These are phyloP conservation scores for Noctua pronuba DNA, from an alignment of 2,888 invertebrate species.

Conservation along the genomic window DNA sequence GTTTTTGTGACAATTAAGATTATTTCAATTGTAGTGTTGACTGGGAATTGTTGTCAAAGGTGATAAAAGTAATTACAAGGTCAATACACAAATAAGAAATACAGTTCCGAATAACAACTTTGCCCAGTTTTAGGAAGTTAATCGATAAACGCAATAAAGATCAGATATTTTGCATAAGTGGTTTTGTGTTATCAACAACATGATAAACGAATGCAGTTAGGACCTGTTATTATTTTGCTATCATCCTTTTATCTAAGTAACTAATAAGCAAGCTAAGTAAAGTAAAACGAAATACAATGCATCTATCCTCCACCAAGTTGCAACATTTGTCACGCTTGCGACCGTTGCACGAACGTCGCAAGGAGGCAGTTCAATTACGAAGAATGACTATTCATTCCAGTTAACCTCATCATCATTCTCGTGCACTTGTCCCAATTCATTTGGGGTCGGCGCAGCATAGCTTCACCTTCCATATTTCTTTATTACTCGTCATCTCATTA, in stretches of 20 bases:
- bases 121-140: not conserved
- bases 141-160: conserved; percentile 22
- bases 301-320: not conserved
- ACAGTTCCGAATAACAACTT: not conserved
- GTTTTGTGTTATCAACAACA: conserved; percentile 16
- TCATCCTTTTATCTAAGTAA: not conserved
- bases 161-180: conserved; percentile 9
- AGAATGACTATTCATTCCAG: too few relatives aligned
- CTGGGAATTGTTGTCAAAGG: not conserved
- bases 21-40: too few relatives aligned
- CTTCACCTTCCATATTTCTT: too few relatives aligned
- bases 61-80: not conserved
- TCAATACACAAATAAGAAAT: not conserved
- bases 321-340: not conserved
- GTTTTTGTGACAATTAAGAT: too few relatives aligned
- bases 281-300: not conserved
- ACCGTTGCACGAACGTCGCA: too few relatives aligned
- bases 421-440: too few relatives aligned
- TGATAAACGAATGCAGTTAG: conserved; percentile 8
- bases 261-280: not conserved
- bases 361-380: too few relatives aligned
- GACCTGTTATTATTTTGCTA: conserved; percentile 1
- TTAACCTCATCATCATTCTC: too few relatives aligned
- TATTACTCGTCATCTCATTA: too few relatives aligned
- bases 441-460: too few relatives aligned